Conservation (phyloP, 2,888 invertebrate species). For the Nomada flava region DNA sequence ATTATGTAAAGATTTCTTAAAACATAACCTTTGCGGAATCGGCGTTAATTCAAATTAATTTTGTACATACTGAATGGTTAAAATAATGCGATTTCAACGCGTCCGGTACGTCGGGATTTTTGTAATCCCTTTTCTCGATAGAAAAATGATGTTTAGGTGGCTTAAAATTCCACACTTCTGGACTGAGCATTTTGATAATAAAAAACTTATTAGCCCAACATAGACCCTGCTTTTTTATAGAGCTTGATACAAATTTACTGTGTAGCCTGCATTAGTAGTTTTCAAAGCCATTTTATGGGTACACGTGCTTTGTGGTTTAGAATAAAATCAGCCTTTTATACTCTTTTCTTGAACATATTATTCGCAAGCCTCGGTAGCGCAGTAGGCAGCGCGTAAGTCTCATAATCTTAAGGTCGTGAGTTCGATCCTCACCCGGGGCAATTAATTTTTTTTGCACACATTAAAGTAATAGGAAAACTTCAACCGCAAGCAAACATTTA, state of each 20-base stretch:
- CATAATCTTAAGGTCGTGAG: conserved; percentile 93
- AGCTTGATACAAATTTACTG: not conserved
- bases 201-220: not conserved
- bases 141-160: conserved; percentile 83
- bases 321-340: accelerated
- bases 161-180: conserved; percentile 86
- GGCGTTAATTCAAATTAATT: not conserved
- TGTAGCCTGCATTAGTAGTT: not conserved
- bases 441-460: conserved; percentile 77
- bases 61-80: conserved; percentile 85
- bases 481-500: no score
- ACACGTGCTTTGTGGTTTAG: conserved; percentile 8
- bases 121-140: conserved; percentile 77
- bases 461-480: not conserved
- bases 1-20: conserved; percentile 72
- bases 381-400: conserved; percentile 83
- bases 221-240: conserved; percentile 7
- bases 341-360: not conserved
- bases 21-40: conserved; percentile 57
- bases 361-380: conserved; percentile 77
- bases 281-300: conserved; percentile 16
- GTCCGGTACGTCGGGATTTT: conserved; percentile 71
- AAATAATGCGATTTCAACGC: conserved; percentile 84
- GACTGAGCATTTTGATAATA: conserved; percentile 85
- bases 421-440: conserved; percentile 97